Percentiles rank a stretch among this genome's conserved stretches.
Conservation (phyloP, 1,140 invertebrate genomes). For the Rhysida immarginata region DNA sequence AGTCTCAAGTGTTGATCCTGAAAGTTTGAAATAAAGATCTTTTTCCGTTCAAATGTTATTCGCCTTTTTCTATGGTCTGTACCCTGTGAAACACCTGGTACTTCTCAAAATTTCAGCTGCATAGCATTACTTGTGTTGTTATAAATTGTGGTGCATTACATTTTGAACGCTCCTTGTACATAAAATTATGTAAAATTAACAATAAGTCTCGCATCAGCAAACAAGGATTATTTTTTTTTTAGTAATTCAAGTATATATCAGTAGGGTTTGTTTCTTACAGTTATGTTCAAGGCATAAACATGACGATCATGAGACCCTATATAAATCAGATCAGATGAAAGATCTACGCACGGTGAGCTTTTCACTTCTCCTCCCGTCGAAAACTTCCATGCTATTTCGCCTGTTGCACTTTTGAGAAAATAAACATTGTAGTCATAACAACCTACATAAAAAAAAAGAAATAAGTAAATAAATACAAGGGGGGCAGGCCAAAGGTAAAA, state of each 20-base stretch:
- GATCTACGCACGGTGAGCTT: constrained; percentile 39
- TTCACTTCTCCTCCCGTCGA: constrained; percentile 45
- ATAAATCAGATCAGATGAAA: constrained; percentile 32
- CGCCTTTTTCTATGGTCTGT: too few species aligned
- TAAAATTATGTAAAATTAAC: neutral
- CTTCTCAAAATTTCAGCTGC: too few species aligned
- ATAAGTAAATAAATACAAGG: neutral
- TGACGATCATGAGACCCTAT: constrained; percentile 51
- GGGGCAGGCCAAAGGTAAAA: neutral
- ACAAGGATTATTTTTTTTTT: neutral
- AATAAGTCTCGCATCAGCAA: neutral
- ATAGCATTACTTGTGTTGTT: too few species aligned
- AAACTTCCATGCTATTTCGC: constrained; percentile 42
- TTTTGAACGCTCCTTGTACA: too few species aligned
- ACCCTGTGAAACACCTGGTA: too few species aligned
- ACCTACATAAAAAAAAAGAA: constrained; percentile 30
- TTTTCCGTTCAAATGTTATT: too few species aligned
- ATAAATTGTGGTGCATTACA: too few species aligned
- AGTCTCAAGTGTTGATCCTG: too few species aligned
- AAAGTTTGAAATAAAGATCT: too few species aligned
- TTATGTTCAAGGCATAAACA: constrained; percentile 40
- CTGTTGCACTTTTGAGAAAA: constrained; percentile 38
- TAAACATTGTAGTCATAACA: constrained; percentile 50
- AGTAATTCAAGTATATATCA: neutral
- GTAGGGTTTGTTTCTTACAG: constrained; percentile 29